These are phyloP conservation scores for Protonibea diacanthus DNA, from an alignment of 2,797 vertebrate species.

Conservation along the genomic window DNA sequence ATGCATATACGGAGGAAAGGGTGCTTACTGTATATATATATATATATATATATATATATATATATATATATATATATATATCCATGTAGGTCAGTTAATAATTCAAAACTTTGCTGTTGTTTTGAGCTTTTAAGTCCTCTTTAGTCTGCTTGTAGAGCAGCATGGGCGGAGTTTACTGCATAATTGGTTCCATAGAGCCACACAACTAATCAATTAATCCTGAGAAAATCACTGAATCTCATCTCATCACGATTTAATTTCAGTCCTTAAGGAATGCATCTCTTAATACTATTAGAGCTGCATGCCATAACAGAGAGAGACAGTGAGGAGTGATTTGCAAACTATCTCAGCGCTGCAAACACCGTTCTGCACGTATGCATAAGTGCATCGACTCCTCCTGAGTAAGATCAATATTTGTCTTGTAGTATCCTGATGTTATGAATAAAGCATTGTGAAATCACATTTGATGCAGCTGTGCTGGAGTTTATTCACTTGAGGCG, in stretches of 20 bases:
- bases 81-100: slow-evolving; percentile 68
- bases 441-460: slow-evolving; percentile 63
- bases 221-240: slow-evolving; percentile 55
- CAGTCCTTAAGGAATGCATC: slow-evolving; percentile 41
- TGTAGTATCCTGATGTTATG: slow-evolving; percentile 47
- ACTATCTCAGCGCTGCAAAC: slow-evolving; percentile 16
- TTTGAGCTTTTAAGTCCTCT: slow-evolving; percentile 63
- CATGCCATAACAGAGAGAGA: slow-evolving; percentile 31
- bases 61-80: slow-evolving; percentile 26
- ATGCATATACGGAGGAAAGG: slow-evolving; percentile 10
- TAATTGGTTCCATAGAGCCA: slow-evolving; percentile 67
- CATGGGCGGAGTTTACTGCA: slow-evolving; percentile 45
- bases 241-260: slow-evolving; percentile 53
- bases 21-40: slow-evolving; percentile 29
- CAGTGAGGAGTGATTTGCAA: slow-evolving; percentile 13
- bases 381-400: slow-evolving; percentile 33
- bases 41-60: slow-evolving; percentile 31
- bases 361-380: slow-evolving; percentile 29
- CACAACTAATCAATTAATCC: slow-evolving; percentile 66
- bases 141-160: slow-evolving; percentile 33
- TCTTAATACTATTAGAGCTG: slow-evolving; percentile 42
- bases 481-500: slow-evolving; percentile 24
- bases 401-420: slow-evolving; percentile 63
- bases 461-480: slow-evolving; percentile 59
- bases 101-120: slow-evolving; percentile 66